phyloP scores from a whole-genome alignment of 1,140 invertebrate species.

The Drosophila equinoxialis region DNA sequence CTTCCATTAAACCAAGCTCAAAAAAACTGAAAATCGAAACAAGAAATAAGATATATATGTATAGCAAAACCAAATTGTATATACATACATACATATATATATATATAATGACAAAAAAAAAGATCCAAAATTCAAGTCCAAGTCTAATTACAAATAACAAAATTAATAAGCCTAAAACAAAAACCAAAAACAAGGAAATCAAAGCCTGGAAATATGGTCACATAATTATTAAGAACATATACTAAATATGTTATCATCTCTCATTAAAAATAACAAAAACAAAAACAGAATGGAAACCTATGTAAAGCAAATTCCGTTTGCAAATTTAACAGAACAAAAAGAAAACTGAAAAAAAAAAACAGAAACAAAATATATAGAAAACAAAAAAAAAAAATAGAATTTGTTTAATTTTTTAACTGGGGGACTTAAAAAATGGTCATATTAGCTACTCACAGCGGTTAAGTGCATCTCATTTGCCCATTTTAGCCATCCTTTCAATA shows the following conservation, averaged over 20 bases:
- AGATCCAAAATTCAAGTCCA: constrained; percentile 28
- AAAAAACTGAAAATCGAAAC: constrained; percentile 17
- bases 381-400: constrained; percentile 22
- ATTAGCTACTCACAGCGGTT: too few species aligned
- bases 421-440: not conserved
- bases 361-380: constrained; percentile 63
- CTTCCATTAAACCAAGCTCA: constrained; percentile 42
- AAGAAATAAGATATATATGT: constrained; percentile 1
- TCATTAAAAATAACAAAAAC: constrained; percentile 38
- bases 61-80: constrained; percentile 37
- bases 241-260: constrained; percentile 61
- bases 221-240: constrained; percentile 57
- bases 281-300: constrained; percentile 42
- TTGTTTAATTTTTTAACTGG: not conserved
- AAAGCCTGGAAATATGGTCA: constrained; percentile 51
- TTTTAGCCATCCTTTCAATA: too few species aligned
- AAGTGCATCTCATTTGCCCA: too few species aligned
- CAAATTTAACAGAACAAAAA: constrained; percentile 29
- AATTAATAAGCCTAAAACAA: constrained; percentile 10
- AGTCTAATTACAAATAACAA: constrained; percentile 24
- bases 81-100: constrained; percentile 39
- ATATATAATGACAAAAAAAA: constrained; percentile 2
- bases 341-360: constrained; percentile 15
- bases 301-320: constrained; percentile 68
- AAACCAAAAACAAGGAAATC: constrained; percentile 37